These are phyloP conservation scores for Drosophila nigrodunni DNA, from an alignment of 1,140 invertebrate genomes.

Conservation along the genomic window DNA sequence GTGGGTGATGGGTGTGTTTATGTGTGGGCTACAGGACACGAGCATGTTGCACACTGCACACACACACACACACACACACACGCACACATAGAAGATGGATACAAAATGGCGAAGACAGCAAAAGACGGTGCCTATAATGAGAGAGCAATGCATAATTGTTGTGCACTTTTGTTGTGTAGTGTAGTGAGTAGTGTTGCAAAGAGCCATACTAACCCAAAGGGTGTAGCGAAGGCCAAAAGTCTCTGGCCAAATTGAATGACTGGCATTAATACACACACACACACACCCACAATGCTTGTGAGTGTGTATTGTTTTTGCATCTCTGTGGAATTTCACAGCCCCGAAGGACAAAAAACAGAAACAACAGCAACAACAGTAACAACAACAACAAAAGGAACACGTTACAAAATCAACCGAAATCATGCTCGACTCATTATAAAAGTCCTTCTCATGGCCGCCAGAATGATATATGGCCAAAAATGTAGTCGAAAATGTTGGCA, in stretches of 20 bases:
- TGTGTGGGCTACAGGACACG: slow-evolving; percentile 13
- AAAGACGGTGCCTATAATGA: slow-evolving; percentile 34
- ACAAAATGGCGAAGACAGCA: slow-evolving; percentile 20
- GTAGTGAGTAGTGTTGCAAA: not conserved
- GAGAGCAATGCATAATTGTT: slow-evolving; percentile 68
- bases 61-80: not conserved
- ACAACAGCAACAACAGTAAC: not conserved
- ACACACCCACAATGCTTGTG: not conserved
- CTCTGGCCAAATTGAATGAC: slow-evolving; percentile 67
- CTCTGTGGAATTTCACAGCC: slow-evolving; percentile 36
- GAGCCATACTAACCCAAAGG: not conserved
- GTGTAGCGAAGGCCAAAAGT: not conserved
- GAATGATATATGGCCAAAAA: slow-evolving; percentile 41
- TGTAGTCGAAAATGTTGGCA: not conserved
- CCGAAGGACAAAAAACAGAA: not conserved
- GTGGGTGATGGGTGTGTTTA: slow-evolving; percentile 7
- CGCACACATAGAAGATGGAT: slow-evolving; percentile 12
- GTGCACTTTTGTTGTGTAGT: slow-evolving; percentile 57
- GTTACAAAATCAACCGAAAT: slow-evolving; percentile 51
- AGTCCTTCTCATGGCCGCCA: slow-evolving; percentile 53
- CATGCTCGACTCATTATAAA: slow-evolving; percentile 75
- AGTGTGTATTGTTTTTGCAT: slow-evolving; percentile 24
- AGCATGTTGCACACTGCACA: not conserved
- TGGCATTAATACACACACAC: slow-evolving; percentile 20
- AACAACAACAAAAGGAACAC: slow-evolving; percentile 1